Base-by-base conservation (phyloP, 2,888 invertebrate species). In the Scelioninae gen. 1 region DNA sequence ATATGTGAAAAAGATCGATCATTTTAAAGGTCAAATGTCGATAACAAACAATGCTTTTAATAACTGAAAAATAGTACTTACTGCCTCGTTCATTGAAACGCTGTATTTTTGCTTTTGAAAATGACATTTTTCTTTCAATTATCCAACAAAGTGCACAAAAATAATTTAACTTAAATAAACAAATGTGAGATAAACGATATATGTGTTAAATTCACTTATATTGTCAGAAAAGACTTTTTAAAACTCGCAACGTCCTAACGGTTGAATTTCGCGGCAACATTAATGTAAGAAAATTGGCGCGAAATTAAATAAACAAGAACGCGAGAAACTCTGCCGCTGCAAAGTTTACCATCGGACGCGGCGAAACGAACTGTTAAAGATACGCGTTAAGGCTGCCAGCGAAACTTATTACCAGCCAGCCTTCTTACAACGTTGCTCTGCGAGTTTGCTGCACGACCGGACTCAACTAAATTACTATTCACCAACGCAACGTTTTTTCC, bases 81-180 rank as follows among this genome's bases (percentile, higher is more conserved):
- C 94, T 93, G 86, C 91, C 90, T 38, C 92, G 88, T 81, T 94
- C 94, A 87, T 94, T 94, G 88, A 94, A 94, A 55, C 94, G 92
- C 84, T 93, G 93, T 51, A 94, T 91, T 90, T 93, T 94, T 0
- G 94, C 94, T 89, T 93, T 93, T n/a, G 94, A 93, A 88, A 94
- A 94, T 53, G 94, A 94, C 94, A 94, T 94, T 58, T 79, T 89
- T 15, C n/a, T 40, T 5, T 32, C 34, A n/a, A 63, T 34, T 11
- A 32, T 23, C 7, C 5, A 53, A 51, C 38, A 40, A 51, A 34
- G 56, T 32, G 45, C 32, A 16, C 23, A 15, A 56, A 31, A 56
- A 45, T n/a, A 69, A 66, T 51, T 51, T 23, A 55, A 66, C 23
- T 23, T 1, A 4, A 23, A 4, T 23, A 16, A 43, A 38, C 38